These are phyloP conservation scores for Tragelaphus imberbis DNA, from an alignment of 2,113 vertebrate genomes.

Conservation along the genomic window DNA sequence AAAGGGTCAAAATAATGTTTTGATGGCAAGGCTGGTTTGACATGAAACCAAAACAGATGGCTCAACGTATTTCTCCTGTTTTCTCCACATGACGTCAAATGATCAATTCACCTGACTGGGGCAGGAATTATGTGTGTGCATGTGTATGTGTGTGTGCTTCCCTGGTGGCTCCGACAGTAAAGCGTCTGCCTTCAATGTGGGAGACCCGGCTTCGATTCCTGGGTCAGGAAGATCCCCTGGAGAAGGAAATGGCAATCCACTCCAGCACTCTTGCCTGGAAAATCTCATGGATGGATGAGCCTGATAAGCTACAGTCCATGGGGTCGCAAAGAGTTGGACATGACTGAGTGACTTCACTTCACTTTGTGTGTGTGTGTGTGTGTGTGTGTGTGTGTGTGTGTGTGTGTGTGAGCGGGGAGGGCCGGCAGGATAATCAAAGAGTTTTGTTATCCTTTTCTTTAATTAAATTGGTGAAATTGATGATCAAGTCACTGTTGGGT, in stretches of 20 bases:
- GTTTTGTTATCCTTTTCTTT: background rate
- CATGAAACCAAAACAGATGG: background rate
- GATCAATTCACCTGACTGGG: background rate
- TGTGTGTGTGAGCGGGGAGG: fast-evolving
- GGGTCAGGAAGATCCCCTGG: too few species aligned
- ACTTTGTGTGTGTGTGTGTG: too few species aligned
- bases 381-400: background rate
- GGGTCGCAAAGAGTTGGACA: too few species aligned
- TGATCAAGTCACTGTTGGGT: background rate
- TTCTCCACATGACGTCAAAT: background rate
- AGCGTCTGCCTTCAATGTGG: too few species aligned
- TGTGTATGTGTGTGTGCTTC: background rate
- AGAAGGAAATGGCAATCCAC: too few species aligned
- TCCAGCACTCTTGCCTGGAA: too few species aligned
- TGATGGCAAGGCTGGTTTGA: background rate
- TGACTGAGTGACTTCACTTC: too few species aligned
- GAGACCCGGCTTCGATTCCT: too few species aligned
- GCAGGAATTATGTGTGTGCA: background rate
- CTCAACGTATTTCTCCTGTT: background rate
- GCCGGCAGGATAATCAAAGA: fast-evolving
- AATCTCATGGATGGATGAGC: too few species aligned
- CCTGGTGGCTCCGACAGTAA: too few species aligned
- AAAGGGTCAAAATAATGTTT: background rate
- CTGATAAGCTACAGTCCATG: too few species aligned
- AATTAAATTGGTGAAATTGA: background rate